Evolutionary conservation across 2,113 vertebrate genomes (phyloP), one percentile per base, ranked within the genome.

Genomic region (Triplophysa tibetana): DNA sequence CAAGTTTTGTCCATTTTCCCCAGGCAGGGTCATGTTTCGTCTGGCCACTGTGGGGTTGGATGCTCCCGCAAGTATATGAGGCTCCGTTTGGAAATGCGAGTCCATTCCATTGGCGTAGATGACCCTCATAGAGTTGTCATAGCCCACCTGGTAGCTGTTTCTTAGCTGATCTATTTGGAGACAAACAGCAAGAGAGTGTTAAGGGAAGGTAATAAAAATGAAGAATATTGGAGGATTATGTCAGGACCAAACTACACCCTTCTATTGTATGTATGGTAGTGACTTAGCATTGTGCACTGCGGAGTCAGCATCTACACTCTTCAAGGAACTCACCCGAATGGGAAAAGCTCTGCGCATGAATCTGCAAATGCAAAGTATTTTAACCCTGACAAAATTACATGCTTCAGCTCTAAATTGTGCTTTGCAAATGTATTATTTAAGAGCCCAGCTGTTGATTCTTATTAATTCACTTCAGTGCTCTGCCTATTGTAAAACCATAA

Each of bases 51-150:
- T 99, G 0, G 98, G 98, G 81, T 97, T 99, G 56, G 96, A 96
- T 0, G 97, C 95, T 66, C 98, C 97, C 54, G 97, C 98, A 84
- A 99, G 89, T 52, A 99, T 94, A 0, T 99, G 97, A 0, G 98
- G 98, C 86, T 99, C 98, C 0, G 97, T 98, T 84, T 98, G 97
- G 82, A 96, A 98, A 87, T 97, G 96, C 0, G 96, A 94, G 81
- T 98, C 97, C 90, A 99, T 94, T 24, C 98, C 98, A 0, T 98
- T 99, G 88, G 97, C 97, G 0, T 97, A 98, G 85, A 97, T 92
- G 54, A 99, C 96, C 73, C 96, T 88, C 62, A 99, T 94, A 0
- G 98, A 98, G 81, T 96, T 94, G 1, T 99, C 98, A 0, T 95
- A 97, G 5, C 97, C 96, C 23, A 99, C 93, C 88, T 97, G 95